Evolutionary conservation across 2,113 vertebrate genomes (phyloP).

Genomic region (Megaleporinus macrocephalus): DNA sequence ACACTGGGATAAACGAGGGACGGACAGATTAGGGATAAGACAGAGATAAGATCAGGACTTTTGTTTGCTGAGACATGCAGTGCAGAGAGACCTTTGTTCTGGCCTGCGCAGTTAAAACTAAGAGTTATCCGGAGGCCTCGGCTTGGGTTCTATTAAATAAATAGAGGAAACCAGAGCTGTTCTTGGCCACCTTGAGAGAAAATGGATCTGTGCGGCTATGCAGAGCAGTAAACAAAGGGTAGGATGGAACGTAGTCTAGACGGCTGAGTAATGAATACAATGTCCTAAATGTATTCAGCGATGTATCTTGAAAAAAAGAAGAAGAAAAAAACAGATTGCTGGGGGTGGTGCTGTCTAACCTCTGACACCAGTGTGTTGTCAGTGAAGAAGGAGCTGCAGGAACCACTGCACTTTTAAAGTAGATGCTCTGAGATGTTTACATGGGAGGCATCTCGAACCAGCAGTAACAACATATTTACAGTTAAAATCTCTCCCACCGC

Average conservation of each 20-base stretch:
- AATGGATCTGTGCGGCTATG: neutral
- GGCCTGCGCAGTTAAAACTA: slow-evolving; percentile 24
- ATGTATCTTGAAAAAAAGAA: no score
- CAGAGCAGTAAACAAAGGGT: neutral
- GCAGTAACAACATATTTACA: no score
- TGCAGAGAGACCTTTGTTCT: slow-evolving; percentile 43
- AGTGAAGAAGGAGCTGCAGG: no score
- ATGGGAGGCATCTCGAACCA: no score
- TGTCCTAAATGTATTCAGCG: neutral
- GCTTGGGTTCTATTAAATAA: slow-evolving; percentile 9
- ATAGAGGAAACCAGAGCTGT: neutral
- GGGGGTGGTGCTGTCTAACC: no score
- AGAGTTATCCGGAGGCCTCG: slow-evolving; percentile 13
- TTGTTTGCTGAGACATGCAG: slow-evolving; percentile 40
- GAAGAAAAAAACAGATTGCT: no score
- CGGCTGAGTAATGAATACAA: neutral
- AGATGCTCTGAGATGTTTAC: no score
- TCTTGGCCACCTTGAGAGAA: neutral
- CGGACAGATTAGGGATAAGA: neutral
- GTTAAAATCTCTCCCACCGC: no score
- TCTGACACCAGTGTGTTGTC: no score
- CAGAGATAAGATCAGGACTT: slow-evolving; percentile 26
- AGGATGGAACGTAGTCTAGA: neutral
- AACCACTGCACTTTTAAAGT: no score
- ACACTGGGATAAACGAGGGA: neutral